Evolutionary conservation across 2,113 vertebrate species (phyloP).

Genomic region (Aspidoscelis tigris): DNA sequence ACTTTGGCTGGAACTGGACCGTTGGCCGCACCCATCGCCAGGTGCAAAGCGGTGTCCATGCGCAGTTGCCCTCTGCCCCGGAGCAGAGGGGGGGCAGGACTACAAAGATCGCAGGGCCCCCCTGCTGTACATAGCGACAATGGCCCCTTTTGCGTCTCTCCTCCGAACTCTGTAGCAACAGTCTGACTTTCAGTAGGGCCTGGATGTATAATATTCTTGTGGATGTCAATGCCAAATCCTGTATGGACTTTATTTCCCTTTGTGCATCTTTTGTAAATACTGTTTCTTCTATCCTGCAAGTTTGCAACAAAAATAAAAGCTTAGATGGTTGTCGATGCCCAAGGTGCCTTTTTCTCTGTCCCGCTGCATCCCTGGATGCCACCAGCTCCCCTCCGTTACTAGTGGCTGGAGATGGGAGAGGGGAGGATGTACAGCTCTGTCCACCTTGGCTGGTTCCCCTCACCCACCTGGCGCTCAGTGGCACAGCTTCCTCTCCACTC

Average conservation of each 20-base stretch:
- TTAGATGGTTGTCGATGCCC: constrained; percentile 7
- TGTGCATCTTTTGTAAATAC: constrained; percentile 14
- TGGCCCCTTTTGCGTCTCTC: not conserved
- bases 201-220: not conserved
- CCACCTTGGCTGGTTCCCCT: no score
- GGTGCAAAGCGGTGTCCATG: not conserved
- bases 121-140: not conserved
- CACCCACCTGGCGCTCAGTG: no score
- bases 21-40: not conserved
- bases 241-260: not conserved
- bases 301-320: constrained; percentile 39
- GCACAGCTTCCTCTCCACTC: no score
- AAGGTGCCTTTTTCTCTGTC: not conserved
- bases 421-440: no score
- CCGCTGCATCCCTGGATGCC: not conserved
- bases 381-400: no score
- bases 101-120: not conserved
- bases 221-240: constrained; percentile 6
- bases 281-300: not conserved
- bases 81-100: not conserved
- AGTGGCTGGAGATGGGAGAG: no score
- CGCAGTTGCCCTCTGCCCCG: no score
- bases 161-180: not conserved
- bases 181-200: not conserved
- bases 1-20: not conserved